Base-by-base conservation (phyloP, 2,888 invertebrate genomes). In the Chamaedrilus cognettii region DNA sequence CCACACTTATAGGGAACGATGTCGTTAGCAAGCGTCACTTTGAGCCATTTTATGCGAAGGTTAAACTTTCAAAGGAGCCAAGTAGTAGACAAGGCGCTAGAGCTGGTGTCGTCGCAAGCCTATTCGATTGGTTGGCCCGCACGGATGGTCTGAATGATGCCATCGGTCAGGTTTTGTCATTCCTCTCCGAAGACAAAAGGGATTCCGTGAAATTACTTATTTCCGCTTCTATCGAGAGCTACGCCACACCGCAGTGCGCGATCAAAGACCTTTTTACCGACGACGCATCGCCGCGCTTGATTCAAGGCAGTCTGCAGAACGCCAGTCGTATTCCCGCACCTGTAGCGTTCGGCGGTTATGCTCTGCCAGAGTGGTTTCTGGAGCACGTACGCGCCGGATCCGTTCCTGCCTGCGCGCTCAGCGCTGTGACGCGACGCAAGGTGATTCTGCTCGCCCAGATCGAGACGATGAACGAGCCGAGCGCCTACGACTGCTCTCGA, bases 1-100 rank as follows among this genome's bases (percentile, higher is more conserved):
- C 93, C 0, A 90, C 91, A 0, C 80, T 96, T 42, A 84, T 95
- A 5, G 96, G 96, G 1, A 96, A 96, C 85, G 96, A 96, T 84
- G 95, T 91, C 83, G 89, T 94, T 7, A 86, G 89, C 50, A 87
- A 70, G 11, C 67, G 65, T 49, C 68, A 69, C 0, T 93, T 94
- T 78, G 85, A 85, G 1, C 87, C 88, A 72, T 93, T 95, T 80
- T 91, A 90, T 77, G 82, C 86, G 19, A 68, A 28, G 32, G 64
- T 33, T 30, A 34, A 35, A 61, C 31, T 32, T 28, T 23, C 28
- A 31, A 67, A 57, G 35, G 58, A 35, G 23, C 30, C 35, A n/a
- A 19, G n/a, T 51, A 35, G 11, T 33, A 23, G 23, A 50, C 59
- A 49, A 19, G 42, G 42, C 42, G 7, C 31, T 19, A 56, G 90